Evolutionary conservation across 2,888 invertebrate species (phyloP).

Genomic region (Lordiphosa fenestrarum): DNA sequence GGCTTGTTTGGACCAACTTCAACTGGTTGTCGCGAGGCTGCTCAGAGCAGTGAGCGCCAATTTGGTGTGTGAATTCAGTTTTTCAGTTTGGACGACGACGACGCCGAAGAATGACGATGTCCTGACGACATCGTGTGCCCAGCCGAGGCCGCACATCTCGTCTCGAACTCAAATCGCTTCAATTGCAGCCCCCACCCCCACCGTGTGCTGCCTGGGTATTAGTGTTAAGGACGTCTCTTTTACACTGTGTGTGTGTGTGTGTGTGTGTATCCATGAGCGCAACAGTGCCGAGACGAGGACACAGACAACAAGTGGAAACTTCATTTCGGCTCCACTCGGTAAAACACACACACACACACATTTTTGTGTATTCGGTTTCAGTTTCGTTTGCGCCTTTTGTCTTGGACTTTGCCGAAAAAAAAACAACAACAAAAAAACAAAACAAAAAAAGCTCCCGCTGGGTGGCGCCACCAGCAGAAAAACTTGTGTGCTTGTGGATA

Average conservation of each 20-base stretch:
- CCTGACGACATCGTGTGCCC: constrained; percentile 5
- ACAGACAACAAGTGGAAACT: constrained; percentile 59
- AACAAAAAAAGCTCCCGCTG: constrained; percentile 55
- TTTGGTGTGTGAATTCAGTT: constrained; percentile 18
- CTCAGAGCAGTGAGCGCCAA: constrained; percentile 33
- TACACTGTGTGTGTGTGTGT: background rate
- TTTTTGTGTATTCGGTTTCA: constrained; percentile 45
- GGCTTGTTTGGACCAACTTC: constrained; percentile 41
- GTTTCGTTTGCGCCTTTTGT: constrained; percentile 40
- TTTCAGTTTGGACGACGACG: constrained; percentile 22
- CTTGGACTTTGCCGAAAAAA: constrained; percentile 8
- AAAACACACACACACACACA: constrained; percentile 10
- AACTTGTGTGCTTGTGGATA: background rate
- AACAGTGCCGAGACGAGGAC: constrained; percentile 24
- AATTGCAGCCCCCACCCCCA: constrained; percentile 39
- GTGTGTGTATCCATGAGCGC: constrained; percentile 52
- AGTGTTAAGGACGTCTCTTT: constrained; percentile 51
- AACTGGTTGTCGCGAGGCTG: constrained; percentile 69
- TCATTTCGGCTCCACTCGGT: constrained; percentile 42
- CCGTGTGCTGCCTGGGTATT: constrained; percentile 40
- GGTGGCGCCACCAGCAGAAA: constrained; percentile 55
- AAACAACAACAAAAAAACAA: background rate
- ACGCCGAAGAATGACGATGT: constrained; percentile 23
- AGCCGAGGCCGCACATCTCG: constrained; percentile 4
- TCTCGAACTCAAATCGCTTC: constrained; percentile 50